Percentiles rank a stretch among this genome's conserved stretches.
Conservation (phyloP, 1,140 invertebrate species). For the Branchinecta lindahli region DNA sequence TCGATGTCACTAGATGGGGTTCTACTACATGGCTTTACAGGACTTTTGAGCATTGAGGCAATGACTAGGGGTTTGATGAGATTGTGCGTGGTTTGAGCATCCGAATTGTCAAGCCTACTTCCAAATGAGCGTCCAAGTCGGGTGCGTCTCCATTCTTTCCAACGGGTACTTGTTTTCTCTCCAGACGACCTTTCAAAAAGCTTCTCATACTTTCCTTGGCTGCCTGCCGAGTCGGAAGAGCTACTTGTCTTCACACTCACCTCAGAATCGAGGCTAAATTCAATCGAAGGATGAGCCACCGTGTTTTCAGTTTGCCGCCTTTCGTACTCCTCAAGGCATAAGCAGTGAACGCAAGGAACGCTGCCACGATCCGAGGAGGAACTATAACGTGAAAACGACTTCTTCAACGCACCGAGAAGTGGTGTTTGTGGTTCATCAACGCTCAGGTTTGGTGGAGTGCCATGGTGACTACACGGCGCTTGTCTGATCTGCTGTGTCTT, state of each 20-base stretch:
- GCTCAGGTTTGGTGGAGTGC: slow-evolving; percentile 1
- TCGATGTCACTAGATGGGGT: slow-evolving; percentile 9
- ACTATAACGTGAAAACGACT: slow-evolving; percentile 18
- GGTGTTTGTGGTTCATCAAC: not conserved
- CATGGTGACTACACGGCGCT: not conserved
- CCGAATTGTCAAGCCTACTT: not conserved
- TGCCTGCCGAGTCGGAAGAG: not conserved
- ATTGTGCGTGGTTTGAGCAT: not conserved
- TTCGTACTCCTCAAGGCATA: slow-evolving; percentile 36
- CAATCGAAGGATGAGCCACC: not conserved
- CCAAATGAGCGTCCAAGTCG: not conserved
- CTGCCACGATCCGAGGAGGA: slow-evolving; percentile 20
- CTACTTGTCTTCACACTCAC: not conserved
- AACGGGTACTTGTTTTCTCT: not conserved
- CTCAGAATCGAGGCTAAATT: not conserved
- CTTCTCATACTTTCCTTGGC: not conserved
- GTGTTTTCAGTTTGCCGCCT: slow-evolving; percentile 20
- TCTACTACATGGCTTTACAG: not conserved
- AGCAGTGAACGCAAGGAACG: slow-evolving; percentile 18
- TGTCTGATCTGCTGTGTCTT: slow-evolving; percentile 4
- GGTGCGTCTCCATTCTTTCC: slow-evolving; percentile 2
- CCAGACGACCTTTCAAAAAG: not conserved
- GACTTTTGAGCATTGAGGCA: not conserved
- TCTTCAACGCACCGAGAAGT: slow-evolving; percentile 16
- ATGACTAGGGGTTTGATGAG: not conserved